Conservation (phyloP, 2,797 vertebrate species). For the Phrynocephalus vlangalii region DNA sequence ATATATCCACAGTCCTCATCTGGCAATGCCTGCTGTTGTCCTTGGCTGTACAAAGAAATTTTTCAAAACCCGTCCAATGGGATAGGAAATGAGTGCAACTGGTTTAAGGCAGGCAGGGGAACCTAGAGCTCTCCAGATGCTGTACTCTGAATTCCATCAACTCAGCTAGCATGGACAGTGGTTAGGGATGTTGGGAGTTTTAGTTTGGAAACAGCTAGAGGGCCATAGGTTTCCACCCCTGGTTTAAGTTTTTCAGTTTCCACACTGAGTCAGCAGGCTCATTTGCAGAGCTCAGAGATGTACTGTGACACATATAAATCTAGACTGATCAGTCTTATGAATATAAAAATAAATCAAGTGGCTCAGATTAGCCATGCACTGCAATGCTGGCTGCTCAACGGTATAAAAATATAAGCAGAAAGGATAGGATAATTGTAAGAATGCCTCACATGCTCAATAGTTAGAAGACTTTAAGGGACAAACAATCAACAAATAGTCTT, state of each 20-base stretch:
- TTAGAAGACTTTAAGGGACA: background rate
- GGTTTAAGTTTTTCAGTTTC: background rate
- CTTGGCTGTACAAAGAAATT: constrained; percentile 25
- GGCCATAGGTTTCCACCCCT: background rate
- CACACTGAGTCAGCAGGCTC: background rate
- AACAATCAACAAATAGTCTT: background rate
- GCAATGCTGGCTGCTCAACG: background rate
- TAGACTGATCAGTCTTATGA: background rate
- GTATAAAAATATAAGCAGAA: background rate
- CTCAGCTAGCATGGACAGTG: background rate
- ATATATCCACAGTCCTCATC: constrained; percentile 20
- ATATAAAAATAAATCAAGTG: background rate
- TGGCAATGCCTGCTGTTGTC: background rate
- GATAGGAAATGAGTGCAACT: background rate
- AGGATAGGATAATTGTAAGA: background rate
- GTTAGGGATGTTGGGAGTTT: background rate
- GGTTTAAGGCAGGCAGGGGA: background rate
- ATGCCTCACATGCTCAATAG: background rate
- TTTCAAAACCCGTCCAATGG: background rate
- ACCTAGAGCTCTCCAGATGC: background rate
- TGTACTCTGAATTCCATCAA: background rate
- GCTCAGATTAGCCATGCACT: background rate
- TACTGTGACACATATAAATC: background rate
- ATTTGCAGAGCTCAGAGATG: background rate
- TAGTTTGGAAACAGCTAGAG: background rate